These are phyloP conservation scores for Mermis nigrescens DNA, from an alignment of 2,888 invertebrate species.

Conservation along the genomic window DNA sequence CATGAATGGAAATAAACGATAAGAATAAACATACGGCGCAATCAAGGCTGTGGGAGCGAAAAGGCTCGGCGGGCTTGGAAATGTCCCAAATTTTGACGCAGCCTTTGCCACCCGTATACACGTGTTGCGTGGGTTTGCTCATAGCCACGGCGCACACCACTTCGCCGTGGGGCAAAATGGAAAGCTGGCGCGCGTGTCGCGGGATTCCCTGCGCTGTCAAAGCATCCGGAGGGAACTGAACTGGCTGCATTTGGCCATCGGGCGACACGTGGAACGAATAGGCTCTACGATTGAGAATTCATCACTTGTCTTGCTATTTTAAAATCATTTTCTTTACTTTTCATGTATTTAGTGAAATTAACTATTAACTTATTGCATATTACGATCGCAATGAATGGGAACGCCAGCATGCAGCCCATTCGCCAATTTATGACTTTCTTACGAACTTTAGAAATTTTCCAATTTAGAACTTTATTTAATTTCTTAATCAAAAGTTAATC, in stretches of 20 bases:
- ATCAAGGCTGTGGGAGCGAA: slow-evolving; percentile 55
- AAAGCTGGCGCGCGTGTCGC: slow-evolving; percentile 46
- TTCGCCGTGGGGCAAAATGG: slow-evolving; percentile 78
- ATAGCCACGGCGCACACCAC: slow-evolving; percentile 94
- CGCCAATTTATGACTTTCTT: too few relatives aligned
- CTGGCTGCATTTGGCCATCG: slow-evolving; percentile 44
- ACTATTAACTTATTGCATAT: too few relatives aligned
- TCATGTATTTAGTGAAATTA: too few relatives aligned
- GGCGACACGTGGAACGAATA: slow-evolving; percentile 77
- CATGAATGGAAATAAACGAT: slow-evolving; percentile 7
- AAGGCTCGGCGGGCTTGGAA: slow-evolving; percentile 2
- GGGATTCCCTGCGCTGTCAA: slow-evolving; percentile 79
- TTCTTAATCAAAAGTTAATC: too few relatives aligned
- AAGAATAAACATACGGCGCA: slow-evolving; percentile 49
- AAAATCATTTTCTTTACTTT: too few relatives aligned
- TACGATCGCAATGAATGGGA: too few relatives aligned
- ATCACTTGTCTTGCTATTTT: too few relatives aligned
- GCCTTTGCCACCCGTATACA: slow-evolving; percentile 94
- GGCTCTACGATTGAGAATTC: slow-evolving; percentile 47
- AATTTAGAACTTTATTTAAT: too few relatives aligned
- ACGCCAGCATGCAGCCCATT: too few relatives aligned
- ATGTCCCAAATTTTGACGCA: slow-evolving; percentile 88
- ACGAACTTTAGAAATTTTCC: too few relatives aligned
- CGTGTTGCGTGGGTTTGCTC: slow-evolving; percentile 64
- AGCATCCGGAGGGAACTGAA: slow-evolving; percentile 83